Conservation (phyloP, 2,888 invertebrate genomes). For the Sisyra terminalis region DNA sequence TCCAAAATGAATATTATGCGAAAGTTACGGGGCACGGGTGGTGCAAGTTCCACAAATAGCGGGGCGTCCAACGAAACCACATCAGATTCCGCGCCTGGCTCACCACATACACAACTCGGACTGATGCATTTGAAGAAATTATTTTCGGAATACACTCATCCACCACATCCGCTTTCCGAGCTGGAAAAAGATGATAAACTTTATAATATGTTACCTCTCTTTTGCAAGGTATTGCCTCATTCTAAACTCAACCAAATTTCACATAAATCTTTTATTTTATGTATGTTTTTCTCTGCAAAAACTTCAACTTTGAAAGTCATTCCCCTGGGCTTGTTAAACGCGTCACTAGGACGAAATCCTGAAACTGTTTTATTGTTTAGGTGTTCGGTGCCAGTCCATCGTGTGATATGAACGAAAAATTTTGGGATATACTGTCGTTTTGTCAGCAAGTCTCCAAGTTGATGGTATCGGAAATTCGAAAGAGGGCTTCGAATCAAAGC, state of each 20-base stretch:
- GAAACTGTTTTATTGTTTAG: conserved; percentile 34
- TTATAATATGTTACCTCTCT: conserved; percentile 93
- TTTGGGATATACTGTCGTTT: conserved; percentile 89
- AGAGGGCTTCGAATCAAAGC: conserved; percentile 90
- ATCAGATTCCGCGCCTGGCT: conserved; percentile 39
- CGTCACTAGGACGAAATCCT: too few relatives aligned
- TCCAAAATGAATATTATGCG: conserved; percentile 80
- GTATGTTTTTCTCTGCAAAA: not conserved
- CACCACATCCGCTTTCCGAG: conserved; percentile 62
- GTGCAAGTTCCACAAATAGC: conserved; percentile 31
- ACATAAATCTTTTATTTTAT: not conserved
- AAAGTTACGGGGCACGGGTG: conserved; percentile 59
- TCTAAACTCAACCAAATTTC: too few relatives aligned
- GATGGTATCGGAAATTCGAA: conserved; percentile 93
- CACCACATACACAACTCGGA: conserved; percentile 75
- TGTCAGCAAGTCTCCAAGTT: conserved; percentile 87
- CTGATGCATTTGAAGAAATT: conserved; percentile 93
- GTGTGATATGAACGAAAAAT: conserved; percentile 94
- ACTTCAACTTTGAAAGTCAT: too few relatives aligned
- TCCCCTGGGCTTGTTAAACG: too few relatives aligned
- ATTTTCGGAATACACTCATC: conserved; percentile 88
- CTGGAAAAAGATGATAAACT: conserved; percentile 81
- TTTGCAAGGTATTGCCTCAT: conserved; percentile 87
- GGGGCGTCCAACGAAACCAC: conserved; percentile 34
- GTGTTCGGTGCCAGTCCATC: conserved; percentile 86